Percentiles rank a stretch among this genome's conserved stretches.
Evolutionary conservation across 2,113 vertebrate species (phyloP).

Genomic region (Coturnix japonica): DNA sequence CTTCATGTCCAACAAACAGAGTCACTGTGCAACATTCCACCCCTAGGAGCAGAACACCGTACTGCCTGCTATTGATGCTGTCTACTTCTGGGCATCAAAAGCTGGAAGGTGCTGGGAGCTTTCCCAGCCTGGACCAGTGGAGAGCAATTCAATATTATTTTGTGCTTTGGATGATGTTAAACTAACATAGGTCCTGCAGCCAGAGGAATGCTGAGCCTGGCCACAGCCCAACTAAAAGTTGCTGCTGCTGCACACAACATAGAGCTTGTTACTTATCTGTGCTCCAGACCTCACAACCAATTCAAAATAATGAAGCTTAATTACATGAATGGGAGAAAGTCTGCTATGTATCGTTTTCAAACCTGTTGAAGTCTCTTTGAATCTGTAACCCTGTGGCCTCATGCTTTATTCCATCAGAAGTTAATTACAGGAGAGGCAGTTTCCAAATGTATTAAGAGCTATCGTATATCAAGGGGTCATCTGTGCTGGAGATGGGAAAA

Average conservation of each 20-base stretch:
- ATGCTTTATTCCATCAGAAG: slow-evolving; percentile 33
- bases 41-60: neutral
- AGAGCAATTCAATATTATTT: slow-evolving; percentile 41
- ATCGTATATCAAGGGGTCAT: neutral
- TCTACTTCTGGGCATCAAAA: neutral
- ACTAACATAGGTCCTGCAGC: slow-evolving; percentile 55
- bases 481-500: neutral
- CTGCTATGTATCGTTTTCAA: fast-evolving
- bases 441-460: slow-evolving; percentile 24
- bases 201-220: neutral
- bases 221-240: neutral
- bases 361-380: slow-evolving; percentile 7
- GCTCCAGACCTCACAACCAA: neutral
- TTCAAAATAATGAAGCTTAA: slow-evolving; percentile 46
- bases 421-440: slow-evolving; percentile 50
- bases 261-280: neutral
- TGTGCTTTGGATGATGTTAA: slow-evolving; percentile 26
- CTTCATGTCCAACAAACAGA: neutral
- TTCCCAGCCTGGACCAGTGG: neutral
- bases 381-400: neutral
- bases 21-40: neutral
- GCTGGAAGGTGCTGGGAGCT: neutral
- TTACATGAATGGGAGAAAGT: neutral
- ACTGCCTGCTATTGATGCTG: neutral
- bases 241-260: neutral